Base-by-base conservation (phyloP, 92 coral and sea anemone species). In the Chrysogorgia sp. region DNA sequence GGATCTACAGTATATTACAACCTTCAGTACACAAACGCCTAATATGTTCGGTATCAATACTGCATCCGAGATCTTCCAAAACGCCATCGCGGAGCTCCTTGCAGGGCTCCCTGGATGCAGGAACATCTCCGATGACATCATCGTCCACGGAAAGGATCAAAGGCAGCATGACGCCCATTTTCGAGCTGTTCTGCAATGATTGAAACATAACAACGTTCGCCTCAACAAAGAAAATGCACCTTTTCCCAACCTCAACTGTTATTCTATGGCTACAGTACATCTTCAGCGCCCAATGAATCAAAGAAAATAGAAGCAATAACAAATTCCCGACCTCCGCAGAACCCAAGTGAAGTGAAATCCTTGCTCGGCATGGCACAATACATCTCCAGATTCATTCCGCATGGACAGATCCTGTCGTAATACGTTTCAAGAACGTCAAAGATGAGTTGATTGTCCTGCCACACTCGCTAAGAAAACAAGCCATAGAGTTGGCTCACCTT, bases 71-170 rank as follows among this genome's bases (percentile, higher is more conserved):
- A n/a, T 45, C 10, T n/a, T n/a, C n/a, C n/a, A n/a, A n/a, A n/a
- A n/a, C n/a, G n/a, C n/a, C n/a, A n/a, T n/a, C n/a, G n/a, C 52
- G 10, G 52, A 45, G 19, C 19, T 45, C 10, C 52, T 45, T 45
- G 52, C 52, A 9, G 52, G 52, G 19, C 52, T 45, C 52, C 52
- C 52, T 9, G 52, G 52, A 45, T 45, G 52, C 52, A 45, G 19
- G 19, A 45, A 45, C 52, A 45, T 45, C 52, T 45, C 52, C 52
- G 52, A 45, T 45, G 52, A 45, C 52, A 45, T n/a, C n/a, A n/a
- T n/a, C n/a, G n/a, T n/a, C n/a, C n/a, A n/a, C n/a, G n/a, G n/a
- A n/a, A n/a, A n/a, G 19, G 52, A 45, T 19, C 52, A 45, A 19
- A 9, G 19, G 9, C 10, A 45, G 19, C 52, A 45, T 19, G 52